Conservation (phyloP, 2,888 invertebrate genomes). For the Drosophila crucigera region DNA sequence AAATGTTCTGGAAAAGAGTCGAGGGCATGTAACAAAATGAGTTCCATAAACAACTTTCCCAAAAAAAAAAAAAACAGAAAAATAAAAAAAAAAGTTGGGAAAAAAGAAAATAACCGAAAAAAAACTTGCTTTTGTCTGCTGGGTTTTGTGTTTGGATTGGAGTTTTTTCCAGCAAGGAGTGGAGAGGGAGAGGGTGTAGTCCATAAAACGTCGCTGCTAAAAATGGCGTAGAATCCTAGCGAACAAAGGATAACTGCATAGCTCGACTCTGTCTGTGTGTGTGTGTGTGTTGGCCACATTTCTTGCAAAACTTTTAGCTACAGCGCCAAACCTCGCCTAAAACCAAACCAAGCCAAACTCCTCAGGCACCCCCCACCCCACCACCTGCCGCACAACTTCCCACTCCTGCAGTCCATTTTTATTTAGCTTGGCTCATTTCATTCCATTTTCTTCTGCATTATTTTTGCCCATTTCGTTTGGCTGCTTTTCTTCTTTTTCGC, state of each 20-base stretch:
- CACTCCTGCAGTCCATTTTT: slow-evolving; percentile 56
- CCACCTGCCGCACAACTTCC: not conserved
- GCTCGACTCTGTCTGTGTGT: slow-evolving; percentile 33
- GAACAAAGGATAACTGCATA: slow-evolving; percentile 73
- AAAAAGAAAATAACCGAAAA: slow-evolving; percentile 17
- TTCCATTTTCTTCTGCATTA: slow-evolving; percentile 65
- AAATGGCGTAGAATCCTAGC: slow-evolving; percentile 65
- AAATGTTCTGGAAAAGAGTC: slow-evolving; percentile 2
- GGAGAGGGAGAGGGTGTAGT: not conserved
- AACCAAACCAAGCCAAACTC: not conserved
- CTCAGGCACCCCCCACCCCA: not conserved
- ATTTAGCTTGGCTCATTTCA: slow-evolving; percentile 64
- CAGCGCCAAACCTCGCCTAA: slow-evolving; percentile 20
- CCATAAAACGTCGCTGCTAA: slow-evolving; percentile 65
- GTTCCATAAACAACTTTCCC: slow-evolving; percentile 79
- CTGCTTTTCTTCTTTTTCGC: slow-evolving; percentile 42
- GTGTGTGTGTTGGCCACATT: slow-evolving; percentile 42
- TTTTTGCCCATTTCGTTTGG: slow-evolving; percentile 68
- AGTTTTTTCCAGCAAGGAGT: not conserved
- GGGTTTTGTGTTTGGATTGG: slow-evolving; percentile 16
- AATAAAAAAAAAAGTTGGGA: slow-evolving; percentile 1
- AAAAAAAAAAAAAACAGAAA: slow-evolving; percentile 44
- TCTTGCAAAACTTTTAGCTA: slow-evolving; percentile 59
- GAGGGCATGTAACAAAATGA: slow-evolving; percentile 70
- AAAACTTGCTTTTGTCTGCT: slow-evolving; percentile 57